Conservation (phyloP, 2,797 vertebrate genomes). For the Crax fasciolata region DNA sequence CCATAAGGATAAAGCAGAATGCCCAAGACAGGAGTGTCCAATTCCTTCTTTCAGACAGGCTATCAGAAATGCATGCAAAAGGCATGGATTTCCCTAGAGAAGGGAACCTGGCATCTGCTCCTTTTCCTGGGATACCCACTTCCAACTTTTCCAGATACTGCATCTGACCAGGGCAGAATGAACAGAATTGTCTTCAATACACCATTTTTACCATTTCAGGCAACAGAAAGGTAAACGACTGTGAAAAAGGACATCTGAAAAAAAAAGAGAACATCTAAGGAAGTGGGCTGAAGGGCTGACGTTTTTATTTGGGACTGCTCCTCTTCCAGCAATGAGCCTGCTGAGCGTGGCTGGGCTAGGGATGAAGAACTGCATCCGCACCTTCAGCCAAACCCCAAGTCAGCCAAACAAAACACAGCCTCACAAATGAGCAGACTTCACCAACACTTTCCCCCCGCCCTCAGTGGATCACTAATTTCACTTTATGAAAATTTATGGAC, state of each 20-base stretch:
- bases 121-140: background rate
- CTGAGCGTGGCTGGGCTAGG: background rate
- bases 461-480: background rate
- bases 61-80: background rate
- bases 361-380: background rate
- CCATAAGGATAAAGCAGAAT: background rate
- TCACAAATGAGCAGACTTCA: background rate
- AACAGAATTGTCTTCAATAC: background rate
- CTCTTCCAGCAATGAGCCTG: background rate
- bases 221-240: background rate
- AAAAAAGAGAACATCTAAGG: background rate
- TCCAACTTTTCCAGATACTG: background rate
- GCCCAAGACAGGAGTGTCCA: accelerated
- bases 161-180: background rate
- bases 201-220: background rate
- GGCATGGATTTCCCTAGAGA: background rate
- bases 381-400: background rate
- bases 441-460: background rate
- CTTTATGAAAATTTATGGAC: background rate
- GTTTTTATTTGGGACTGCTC: background rate
- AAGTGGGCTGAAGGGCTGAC: background rate
- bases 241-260: background rate
- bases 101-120: background rate
- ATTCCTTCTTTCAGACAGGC: background rate
- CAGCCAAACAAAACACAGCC: background rate